Percentiles rank a stretch among this genome's conserved stretches.
These are phyloP conservation scores for Periparus ater DNA, from an alignment of 2,797 vertebrate species.

Conservation along the genomic window DNA sequence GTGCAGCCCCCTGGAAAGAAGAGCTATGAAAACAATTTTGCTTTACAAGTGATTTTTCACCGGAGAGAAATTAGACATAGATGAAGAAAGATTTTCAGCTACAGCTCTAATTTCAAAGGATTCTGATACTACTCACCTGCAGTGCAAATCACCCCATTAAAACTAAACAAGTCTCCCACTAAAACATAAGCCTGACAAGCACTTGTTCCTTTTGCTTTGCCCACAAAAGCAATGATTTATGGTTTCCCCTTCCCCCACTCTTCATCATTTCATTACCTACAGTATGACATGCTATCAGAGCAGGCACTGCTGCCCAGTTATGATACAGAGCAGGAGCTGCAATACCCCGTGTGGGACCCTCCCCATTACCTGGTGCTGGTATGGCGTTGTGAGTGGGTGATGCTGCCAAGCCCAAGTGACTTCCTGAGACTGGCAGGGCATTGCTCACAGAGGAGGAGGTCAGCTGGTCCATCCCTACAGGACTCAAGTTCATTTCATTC, in stretches of 20 bases:
- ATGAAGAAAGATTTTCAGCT: not conserved
- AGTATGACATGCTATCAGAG: not conserved
- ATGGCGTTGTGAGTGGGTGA: conserved; percentile 95
- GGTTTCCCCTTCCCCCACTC: not conserved
- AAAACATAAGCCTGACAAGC: not conserved
- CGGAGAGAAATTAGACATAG: not conserved
- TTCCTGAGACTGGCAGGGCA: conserved; percentile 81
- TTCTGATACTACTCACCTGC: not conserved
- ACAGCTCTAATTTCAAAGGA: not conserved
- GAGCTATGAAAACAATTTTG: not conserved
- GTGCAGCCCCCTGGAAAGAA: not conserved
- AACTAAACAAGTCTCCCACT: not conserved
- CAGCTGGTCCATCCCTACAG: conserved; percentile 98
- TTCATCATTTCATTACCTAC: not conserved
- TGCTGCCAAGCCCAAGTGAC: conserved; percentile 90
- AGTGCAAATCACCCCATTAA: not conserved
- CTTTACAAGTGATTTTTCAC: not conserved
- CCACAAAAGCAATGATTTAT: not conserved
- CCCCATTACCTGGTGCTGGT: conserved; percentile 84
- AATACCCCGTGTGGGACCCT: not conserved
- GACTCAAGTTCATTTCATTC: conserved; percentile 98
- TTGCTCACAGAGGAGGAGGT: conserved; percentile 89
- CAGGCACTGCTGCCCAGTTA: not conserved
- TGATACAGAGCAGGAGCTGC: not conserved
- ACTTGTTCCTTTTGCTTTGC: not conserved